Evolutionary conservation across 2,113 vertebrate species (phyloP), one percentile per base, ranked within the genome.

Genomic region (Cyrtonyx montezumae): DNA sequence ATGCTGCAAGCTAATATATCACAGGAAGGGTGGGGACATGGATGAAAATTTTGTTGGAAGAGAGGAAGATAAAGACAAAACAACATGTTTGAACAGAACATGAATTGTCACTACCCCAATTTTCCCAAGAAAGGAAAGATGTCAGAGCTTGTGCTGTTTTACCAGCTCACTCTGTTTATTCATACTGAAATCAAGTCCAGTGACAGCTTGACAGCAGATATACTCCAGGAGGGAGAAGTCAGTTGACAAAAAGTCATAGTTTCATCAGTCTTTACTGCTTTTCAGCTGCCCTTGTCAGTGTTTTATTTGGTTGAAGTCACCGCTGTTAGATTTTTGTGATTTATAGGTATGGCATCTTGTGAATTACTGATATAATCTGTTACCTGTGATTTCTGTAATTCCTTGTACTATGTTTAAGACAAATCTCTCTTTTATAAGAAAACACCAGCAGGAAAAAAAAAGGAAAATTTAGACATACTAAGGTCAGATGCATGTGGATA

Each of bases 351-450:
- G 83, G 15, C 62, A 76, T 70, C 37, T 80, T 14, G 51, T 73
- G 70, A 87, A 92, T 90, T 92, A 85, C 23, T 48, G 79, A 74
- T 23, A 37, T 49, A 81, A 95, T 65, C 17, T 37, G 51, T 66
- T n/a, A 83, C 7, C 66, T 71, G 28, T 45, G 37, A 90, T 70
- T 84, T 62, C 61, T 80, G 21, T 63, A 32, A n/a, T 30, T 55
- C 71, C 40, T 61, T 78, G n/a, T 32, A 9, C 34, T 59, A 17
- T 34, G 6, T 74, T 65, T 21, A 48, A 78, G 51, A 46, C 8
- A 78, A 20, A 46, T 23, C 8, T 65, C 28, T 43, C 21, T 36
- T 9, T 25, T 46, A 4, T 34, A 30, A 86, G 17, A 71, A 7
- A 80, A 9, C 12, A 81, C 0, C 15, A 67, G 55, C 48, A 63